Base-by-base conservation (phyloP, 2,888 invertebrate species). In the Baronia brevicornis region DNA sequence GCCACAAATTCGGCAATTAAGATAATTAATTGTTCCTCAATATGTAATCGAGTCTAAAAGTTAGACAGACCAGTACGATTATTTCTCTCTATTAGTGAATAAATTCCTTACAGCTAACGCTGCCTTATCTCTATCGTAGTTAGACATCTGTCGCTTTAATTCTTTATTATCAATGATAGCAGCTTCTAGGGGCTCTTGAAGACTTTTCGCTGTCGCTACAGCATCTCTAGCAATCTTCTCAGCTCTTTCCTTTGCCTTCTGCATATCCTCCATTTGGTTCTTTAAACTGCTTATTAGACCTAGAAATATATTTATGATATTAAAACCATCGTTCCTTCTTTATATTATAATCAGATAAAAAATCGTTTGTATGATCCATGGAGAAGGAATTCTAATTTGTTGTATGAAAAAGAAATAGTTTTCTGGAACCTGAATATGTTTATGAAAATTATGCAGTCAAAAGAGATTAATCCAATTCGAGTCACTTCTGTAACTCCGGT, bases 261-360 rank as follows among this genome's bases (percentile, higher is more conserved):
- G 91, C 87, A 94, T 90, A 58, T 93, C 92, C 53, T 93, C 93
- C 88, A 84, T 80, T 50, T 84, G 79, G 13, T 54, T 90, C 84
- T 97, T 97, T 17, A 97, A 80, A 47, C 93, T 93, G 60, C 93
- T 93, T 37, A 97, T 97, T 2, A 97, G 80, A 36, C 82, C 84
- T 82, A 12, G 7, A 36, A 30, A 31, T 15, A 33, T 25, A 25
- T 9, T 3, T 5, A 33, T 22, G 4, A 19, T 14, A 23, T 20
- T 12, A 11, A 6, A 20, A 18, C 27, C 19, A 18, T 12, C 9
- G 21, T 23, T n/a, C 11, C 8, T 4, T 17, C 38, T 32, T 29
- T 13, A 28, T 17, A 5, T n/a, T 13, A 3, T 12, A 28, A 23
- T 3, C 8, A 18, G n/a, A 5, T 23, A 10, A 12, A 23, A 4